Evolutionary conservation across 2,113 vertebrate species (phyloP).

Genomic region (Xiphophorus couchianus): DNA sequence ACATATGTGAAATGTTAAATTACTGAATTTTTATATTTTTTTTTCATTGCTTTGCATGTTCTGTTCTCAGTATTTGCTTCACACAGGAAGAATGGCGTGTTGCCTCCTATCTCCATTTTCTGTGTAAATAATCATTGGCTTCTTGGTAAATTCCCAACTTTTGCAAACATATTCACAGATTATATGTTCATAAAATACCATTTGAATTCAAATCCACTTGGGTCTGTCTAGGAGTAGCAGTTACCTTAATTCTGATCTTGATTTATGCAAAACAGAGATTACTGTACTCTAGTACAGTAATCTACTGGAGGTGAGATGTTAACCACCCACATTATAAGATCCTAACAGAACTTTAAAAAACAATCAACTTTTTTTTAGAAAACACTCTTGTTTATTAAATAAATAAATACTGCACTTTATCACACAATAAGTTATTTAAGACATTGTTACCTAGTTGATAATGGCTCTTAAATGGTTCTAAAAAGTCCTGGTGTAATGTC

Average conservation of each 20-base stretch:
- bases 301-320: neutral
- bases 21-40: neutral
- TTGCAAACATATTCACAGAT: neutral
- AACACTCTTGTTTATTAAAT: slow-evolving; percentile 81
- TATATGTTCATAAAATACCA: neutral
- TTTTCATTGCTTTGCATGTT: neutral
- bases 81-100: neutral
- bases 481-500: slow-evolving; percentile 23
- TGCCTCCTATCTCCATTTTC: neutral
- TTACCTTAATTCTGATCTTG: neutral
- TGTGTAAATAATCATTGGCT: no score
- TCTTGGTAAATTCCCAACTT: no score
- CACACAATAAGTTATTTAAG: slow-evolving; percentile 94
- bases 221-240: neutral
- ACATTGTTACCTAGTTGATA: slow-evolving; percentile 73
- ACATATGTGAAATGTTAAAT: neutral
- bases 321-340: neutral
- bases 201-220: neutral
- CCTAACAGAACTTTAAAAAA: neutral
- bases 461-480: slow-evolving; percentile 53
- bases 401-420: slow-evolving; percentile 93
- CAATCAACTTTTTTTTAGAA: slow-evolving; percentile 43
- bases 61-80: neutral
- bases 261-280: neutral
- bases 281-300: neutral